phyloP scores from a whole-genome alignment of 2,113 vertebrate species.

The Poecile atricapillus region DNA sequence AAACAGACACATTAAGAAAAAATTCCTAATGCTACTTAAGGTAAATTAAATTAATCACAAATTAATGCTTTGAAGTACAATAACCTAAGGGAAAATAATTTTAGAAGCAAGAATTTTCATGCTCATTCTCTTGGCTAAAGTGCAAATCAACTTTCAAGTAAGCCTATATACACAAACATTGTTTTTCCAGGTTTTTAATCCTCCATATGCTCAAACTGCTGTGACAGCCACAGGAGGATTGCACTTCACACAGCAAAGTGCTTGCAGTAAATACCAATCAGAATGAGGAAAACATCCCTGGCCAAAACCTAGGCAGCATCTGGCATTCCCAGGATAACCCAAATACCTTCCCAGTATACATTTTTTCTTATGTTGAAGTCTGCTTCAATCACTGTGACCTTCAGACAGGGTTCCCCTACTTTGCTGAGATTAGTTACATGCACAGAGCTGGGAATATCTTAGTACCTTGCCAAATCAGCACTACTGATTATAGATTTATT shows the following conservation, averaged over 20 bases:
- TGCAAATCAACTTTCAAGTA: not conserved
- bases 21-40: not conserved
- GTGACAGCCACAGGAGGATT: not conserved
- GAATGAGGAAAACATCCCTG: not conserved
- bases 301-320: not conserved
- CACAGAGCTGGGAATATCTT: not conserved
- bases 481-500: not conserved
- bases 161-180: not conserved
- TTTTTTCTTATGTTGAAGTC: not conserved
- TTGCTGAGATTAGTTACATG: not conserved
- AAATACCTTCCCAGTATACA: not conserved
- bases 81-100: not conserved
- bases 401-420: not conserved
- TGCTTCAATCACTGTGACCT: not conserved
- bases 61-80: not conserved
- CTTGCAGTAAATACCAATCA: not conserved
- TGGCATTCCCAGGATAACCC: not conserved
- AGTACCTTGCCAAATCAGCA: not conserved
- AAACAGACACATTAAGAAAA: not conserved
- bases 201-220: not conserved
- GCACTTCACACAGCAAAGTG: not conserved
- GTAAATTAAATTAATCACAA: not conserved
- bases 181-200: not conserved
- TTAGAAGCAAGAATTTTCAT: not conserved
- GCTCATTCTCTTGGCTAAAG: not conserved